phyloP scores from a whole-genome alignment of 2,797 vertebrate genomes.

The Tragopan temminckii region DNA sequence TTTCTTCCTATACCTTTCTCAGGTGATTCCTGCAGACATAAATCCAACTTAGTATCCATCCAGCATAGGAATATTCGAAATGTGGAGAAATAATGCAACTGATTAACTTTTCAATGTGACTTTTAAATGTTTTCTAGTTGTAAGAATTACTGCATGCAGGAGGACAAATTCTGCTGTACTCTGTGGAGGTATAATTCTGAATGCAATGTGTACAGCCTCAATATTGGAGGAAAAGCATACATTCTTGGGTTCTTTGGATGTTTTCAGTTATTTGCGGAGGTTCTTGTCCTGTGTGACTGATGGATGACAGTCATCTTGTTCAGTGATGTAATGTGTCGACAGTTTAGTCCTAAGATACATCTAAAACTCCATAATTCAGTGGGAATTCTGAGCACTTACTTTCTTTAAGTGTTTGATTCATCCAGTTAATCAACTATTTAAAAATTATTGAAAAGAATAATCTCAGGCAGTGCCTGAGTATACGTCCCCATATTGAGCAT shows the following conservation, averaged over 20 bases:
- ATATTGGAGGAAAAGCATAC: not conserved
- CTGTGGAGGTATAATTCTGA: not conserved
- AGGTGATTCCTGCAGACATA: slow-evolving; percentile 53
- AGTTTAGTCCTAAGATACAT: not conserved
- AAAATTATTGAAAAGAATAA: not conserved
- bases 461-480: not conserved
- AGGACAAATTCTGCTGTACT: not conserved
- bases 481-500: not conserved
- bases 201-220: not conserved
- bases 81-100: not conserved
- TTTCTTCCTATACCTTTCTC: slow-evolving; percentile 39
- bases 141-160: not conserved
- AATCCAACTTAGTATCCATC: not conserved
- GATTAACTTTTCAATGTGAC: not conserved
- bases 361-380: not conserved
- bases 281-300: not conserved
- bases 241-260: not conserved
- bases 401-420: not conserved
- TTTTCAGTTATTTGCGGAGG: not conserved
- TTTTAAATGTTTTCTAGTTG: not conserved
- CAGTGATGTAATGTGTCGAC: not conserved
- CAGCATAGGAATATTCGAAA: not conserved
- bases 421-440: not conserved
- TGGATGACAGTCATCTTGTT: not conserved
- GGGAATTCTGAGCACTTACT: not conserved